phyloP scores from a whole-genome alignment of 2,888 invertebrate genomes.

The Phania funesta region DNA sequence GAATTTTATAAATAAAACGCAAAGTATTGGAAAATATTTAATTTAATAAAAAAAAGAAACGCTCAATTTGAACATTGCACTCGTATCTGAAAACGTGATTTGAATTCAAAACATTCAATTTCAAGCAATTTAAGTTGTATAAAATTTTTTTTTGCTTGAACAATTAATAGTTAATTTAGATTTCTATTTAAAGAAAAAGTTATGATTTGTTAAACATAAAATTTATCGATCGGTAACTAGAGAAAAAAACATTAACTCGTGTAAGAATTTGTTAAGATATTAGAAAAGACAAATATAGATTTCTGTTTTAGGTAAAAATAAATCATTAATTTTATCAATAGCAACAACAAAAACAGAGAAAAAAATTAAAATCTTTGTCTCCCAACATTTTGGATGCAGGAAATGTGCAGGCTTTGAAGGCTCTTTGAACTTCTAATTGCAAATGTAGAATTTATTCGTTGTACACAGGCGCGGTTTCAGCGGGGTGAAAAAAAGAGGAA shows the following conservation, averaged over 20 bases:
- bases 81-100: slow-evolving; percentile 54
- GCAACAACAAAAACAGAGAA: not conserved
- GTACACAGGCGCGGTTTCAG: no score
- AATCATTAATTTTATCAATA: not conserved
- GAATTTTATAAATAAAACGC: not conserved
- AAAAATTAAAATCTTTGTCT: not conserved
- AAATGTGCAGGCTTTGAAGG: no score
- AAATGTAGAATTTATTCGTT: no score
- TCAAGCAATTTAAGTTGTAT: slow-evolving; percentile 10
- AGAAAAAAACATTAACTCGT: slow-evolving; percentile 22
- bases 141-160: not conserved
- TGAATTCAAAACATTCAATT: slow-evolving; percentile 43
- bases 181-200: slow-evolving; percentile 33
- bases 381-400: no score
- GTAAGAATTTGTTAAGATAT: slow-evolving; percentile 18
- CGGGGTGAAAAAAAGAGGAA: no score
- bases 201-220: slow-evolving; percentile 48
- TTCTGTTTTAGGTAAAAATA: not conserved
- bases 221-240: not conserved
- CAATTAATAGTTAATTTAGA: slow-evolving; percentile 43
- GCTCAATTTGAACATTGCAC: slow-evolving; percentile 36
- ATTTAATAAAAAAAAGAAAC: not conserved
- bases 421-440: no score
- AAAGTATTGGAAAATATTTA: slow-evolving; percentile 28
- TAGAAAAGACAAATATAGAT: not conserved